Base-by-base conservation (phyloP, 2,113 vertebrate genomes). In the Dendropsophus ebraccatus region DNA sequence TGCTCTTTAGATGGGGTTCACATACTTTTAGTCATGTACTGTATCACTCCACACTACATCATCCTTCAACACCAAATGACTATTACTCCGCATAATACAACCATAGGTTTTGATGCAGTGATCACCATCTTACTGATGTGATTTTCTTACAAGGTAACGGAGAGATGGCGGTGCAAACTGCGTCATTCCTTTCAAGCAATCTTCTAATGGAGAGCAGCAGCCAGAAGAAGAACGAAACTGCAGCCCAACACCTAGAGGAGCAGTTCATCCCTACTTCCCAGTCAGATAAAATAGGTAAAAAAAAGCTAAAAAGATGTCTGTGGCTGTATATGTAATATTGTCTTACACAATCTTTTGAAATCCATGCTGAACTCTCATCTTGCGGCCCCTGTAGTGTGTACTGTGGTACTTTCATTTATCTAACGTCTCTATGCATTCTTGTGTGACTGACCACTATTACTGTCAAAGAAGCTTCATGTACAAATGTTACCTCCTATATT, bases 141-240 rank as follows among this genome's bases (percentile, higher is more conserved):
- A 21, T 56, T 19, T 7, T 50, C 16, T 37, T 81, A 41, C 41
- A 41, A 86, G 84, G 84, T 81, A 86, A 86, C 56, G 77, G 84
- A 16, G 84, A 80, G 12, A 21, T 32, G 35, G 25, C 77, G 1
- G 17, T 25, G 5, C 62, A 86, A 28, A 86, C 65, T 5, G 65
- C 37, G 5, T 86, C 84, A 1, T 86, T 58, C 45, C 76, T 86
- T 0, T 86, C 84, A 1, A 86, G 84, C 52, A 86, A 86, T 60
- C 77, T 86, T 7, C 47, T 86, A 14, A 86, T 86, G 84, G 84
- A 86, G 65, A 86, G 65, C 84, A 86, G 76, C 84, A 81, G 65
- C 35, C 84, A 86, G 35, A 72, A 23, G 30, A 54, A n/a, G 14
- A 86, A 86, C 11, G 77, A 81, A 2, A 72, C 84, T 0, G 49